A percentile compares a stretch with the other conserved stretches of the same genome.
Conservation (phyloP, 2,888 invertebrate species). For the Watsonalla binaria region DNA sequence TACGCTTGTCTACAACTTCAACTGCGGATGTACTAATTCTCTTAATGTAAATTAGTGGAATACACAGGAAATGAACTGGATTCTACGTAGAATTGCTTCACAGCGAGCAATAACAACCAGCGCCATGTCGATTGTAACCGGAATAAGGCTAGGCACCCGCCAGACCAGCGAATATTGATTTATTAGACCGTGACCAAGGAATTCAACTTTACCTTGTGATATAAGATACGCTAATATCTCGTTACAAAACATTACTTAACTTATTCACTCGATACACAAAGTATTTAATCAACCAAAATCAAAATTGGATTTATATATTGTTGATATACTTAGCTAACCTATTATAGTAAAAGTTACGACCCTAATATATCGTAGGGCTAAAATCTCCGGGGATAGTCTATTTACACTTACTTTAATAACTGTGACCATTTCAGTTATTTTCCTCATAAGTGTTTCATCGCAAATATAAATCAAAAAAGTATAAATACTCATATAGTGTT, state of each 20-base stretch:
- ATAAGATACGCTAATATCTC: slow-evolving; percentile 36
- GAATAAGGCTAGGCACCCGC: background rate
- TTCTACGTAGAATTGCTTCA: slow-evolving; percentile 18
- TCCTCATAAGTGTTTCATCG: too few species aligned
- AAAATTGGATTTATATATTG: background rate
- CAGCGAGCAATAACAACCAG: background rate
- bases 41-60: slow-evolving; percentile 22
- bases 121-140: background rate
- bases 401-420: too few species aligned
- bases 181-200: slow-evolving; percentile 54
- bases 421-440: too few species aligned
- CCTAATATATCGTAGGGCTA: too few species aligned
- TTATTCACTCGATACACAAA: slow-evolving; percentile 1
- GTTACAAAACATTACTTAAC: slow-evolving; percentile 36
- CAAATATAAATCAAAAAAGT: too few species aligned
- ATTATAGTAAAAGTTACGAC: too few species aligned
- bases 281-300: background rate
- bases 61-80: slow-evolving; percentile 19
- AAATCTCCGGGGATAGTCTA: too few species aligned
- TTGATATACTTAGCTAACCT: too few species aligned
- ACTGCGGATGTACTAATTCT: slow-evolving; percentile 21
- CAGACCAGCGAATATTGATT: slow-evolving; percentile 17
- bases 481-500: too few species aligned
- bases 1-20: slow-evolving; percentile 7
- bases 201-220: slow-evolving; percentile 46